phyloP scores from a whole-genome alignment of 2,888 invertebrate species.

The Lithophane socia region DNA sequence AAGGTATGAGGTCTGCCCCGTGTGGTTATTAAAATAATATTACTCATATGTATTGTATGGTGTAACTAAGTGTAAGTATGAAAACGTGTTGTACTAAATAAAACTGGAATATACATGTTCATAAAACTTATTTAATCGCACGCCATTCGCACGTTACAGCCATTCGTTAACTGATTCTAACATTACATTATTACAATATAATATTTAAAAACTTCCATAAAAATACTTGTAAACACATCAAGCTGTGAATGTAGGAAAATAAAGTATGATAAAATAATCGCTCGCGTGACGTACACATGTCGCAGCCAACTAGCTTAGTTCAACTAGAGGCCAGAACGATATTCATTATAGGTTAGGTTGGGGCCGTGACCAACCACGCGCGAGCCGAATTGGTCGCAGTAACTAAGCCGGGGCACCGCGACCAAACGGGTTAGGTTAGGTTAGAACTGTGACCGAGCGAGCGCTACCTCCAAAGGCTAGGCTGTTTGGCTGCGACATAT shows the following conservation, averaged over 20 bases:
- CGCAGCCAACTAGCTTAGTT: too few species aligned
- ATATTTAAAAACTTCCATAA: conserved; percentile 65
- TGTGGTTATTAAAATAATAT: not conserved
- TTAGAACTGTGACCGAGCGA: too few species aligned
- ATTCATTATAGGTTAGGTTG: too few species aligned
- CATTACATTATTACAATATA: conserved; percentile 59
- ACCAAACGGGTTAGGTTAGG: too few species aligned
- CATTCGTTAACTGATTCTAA: conserved; percentile 66
- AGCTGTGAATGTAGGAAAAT: conserved; percentile 64
- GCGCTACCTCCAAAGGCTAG: too few species aligned
- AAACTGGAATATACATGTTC: conserved; percentile 63
- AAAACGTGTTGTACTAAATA: conserved; percentile 47
- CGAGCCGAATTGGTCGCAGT: too few species aligned
- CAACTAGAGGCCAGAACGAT: too few species aligned
- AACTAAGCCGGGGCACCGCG: too few species aligned
- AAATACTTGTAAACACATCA: conserved; percentile 67
- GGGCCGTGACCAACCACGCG: too few species aligned
- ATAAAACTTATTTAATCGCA: conserved; percentile 77
- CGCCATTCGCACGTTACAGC: conserved; percentile 71
- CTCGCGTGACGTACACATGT: not conserved
- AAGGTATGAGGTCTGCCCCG: too few species aligned
- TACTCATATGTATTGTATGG: not conserved
- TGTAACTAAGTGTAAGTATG: not conserved
- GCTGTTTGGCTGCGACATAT: not conserved
- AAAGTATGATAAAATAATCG: conserved; percentile 40